These are phyloP conservation scores for Zingel zingel DNA, from an alignment of 2,113 vertebrate species.

Conservation along the genomic window DNA sequence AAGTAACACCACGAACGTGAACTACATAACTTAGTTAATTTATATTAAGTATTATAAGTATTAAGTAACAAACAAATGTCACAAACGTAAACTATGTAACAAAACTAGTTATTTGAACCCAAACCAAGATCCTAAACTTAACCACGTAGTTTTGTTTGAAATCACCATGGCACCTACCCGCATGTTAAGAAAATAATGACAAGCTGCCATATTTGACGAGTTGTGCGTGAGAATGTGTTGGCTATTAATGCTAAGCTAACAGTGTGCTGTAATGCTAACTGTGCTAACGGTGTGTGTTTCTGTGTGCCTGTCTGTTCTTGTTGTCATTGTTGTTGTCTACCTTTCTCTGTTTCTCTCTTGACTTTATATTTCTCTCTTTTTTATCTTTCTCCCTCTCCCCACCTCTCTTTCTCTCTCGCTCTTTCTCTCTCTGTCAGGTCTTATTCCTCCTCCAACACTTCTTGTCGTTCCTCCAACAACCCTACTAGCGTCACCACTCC, in stretches of 20 bases:
- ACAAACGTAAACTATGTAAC: too few species aligned
- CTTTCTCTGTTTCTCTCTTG: constrained; percentile 83
- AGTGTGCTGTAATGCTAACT: constrained; percentile 71
- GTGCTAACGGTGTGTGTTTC: constrained; percentile 80
- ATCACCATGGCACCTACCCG: too few species aligned
- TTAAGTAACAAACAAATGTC: too few species aligned
- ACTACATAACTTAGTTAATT: too few species aligned
- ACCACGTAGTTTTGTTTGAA: too few species aligned
- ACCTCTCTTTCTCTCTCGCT: constrained; percentile 24
- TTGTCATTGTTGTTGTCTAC: constrained; percentile 72
- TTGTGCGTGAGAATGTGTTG: too few species aligned
- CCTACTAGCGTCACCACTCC: constrained; percentile 80
- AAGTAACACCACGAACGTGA: too few species aligned
- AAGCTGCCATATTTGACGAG: too few species aligned
- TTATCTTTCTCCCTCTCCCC: constrained; percentile 52
- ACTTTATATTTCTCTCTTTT: constrained; percentile 82
- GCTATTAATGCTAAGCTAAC: constrained; percentile 2
- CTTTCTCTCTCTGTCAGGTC: constrained; percentile 78
- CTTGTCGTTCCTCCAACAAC: constrained; percentile 79
- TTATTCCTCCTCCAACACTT: constrained; percentile 74
- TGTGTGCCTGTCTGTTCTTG: constrained; percentile 74
- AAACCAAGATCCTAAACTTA: too few species aligned
- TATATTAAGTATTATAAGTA: too few species aligned
- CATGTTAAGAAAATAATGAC: too few species aligned
- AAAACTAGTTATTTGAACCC: too few species aligned